A percentile compares a stretch with the other conserved stretches of the same genome.
These are phyloP conservation scores for Melieria omissa DNA, from an alignment of 2,888 invertebrate species.

Conservation along the genomic window DNA sequence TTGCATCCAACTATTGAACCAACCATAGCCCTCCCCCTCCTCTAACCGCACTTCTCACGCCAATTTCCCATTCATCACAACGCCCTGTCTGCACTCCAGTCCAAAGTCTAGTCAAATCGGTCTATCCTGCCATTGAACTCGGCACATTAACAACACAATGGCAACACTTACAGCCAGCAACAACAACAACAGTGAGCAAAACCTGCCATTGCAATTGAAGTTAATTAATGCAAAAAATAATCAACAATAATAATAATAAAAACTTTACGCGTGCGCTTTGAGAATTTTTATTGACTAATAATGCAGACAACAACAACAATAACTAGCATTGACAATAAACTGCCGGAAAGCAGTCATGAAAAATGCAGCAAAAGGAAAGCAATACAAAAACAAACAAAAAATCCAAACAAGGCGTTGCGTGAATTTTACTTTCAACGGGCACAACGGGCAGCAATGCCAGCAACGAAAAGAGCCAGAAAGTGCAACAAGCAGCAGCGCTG, in stretches of 20 bases:
- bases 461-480: background rate
- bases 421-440: constrained; percentile 18
- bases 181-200: background rate
- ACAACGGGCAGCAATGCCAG: background rate
- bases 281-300: constrained; percentile 24
- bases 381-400: constrained; percentile 15
- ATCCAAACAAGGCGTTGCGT: constrained; percentile 1
- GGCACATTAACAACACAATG: background rate
- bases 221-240: constrained; percentile 4
- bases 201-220: constrained; percentile 17
- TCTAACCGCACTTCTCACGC: too few relatives aligned
- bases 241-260: background rate
- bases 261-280: constrained; percentile 22
- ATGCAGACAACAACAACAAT: background rate
- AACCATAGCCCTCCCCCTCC: too few relatives aligned
- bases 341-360: constrained; percentile 9
- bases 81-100: too few relatives aligned
- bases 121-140: too few relatives aligned
- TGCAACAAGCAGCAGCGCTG: too few relatives aligned
- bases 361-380: constrained; percentile 17
- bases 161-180: background rate
- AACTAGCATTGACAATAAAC: background rate
- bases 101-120: too few relatives aligned
- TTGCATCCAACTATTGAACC: too few relatives aligned
- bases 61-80: too few relatives aligned